Percentiles rank a stretch among this genome's conserved stretches.
Evolutionary conservation across 2,113 vertebrate species (phyloP).

Genomic region (Potamarius usumacintae): DNA sequence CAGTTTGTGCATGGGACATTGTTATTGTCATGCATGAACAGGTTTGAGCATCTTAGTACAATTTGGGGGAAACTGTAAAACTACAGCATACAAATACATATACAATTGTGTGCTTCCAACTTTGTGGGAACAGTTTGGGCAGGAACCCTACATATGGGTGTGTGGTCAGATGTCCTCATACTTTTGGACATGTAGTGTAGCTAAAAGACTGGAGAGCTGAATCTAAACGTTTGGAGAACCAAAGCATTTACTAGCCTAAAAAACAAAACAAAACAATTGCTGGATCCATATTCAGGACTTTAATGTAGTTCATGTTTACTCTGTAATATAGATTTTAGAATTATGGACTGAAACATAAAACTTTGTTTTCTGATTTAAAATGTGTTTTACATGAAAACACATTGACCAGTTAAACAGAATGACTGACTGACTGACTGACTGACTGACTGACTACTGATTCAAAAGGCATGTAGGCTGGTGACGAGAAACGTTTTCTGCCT

Average conservation of each 20-base stretch:
- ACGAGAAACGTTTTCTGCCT: neutral
- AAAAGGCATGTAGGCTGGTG: neutral
- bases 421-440: neutral
- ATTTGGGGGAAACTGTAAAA: no score
- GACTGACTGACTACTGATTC: neutral
- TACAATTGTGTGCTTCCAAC: no score
- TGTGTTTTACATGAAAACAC: neutral
- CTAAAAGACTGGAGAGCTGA: neutral
- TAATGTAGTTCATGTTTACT: neutral
- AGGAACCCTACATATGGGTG: no score
- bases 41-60: no score
- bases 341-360: neutral
- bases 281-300: neutral
- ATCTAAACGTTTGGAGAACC: neutral
- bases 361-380: neutral
- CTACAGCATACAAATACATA: no score
- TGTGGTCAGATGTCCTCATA: neutral
- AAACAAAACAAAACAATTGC: neutral
- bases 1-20: no score
- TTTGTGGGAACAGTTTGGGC: no score
- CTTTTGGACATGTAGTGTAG: neutral
- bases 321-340: neutral
- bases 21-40: no score
- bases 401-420: neutral
- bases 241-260: neutral